Base-by-base conservation (phyloP, 2,113 vertebrate genomes). In the Ciconia stormi region DNA sequence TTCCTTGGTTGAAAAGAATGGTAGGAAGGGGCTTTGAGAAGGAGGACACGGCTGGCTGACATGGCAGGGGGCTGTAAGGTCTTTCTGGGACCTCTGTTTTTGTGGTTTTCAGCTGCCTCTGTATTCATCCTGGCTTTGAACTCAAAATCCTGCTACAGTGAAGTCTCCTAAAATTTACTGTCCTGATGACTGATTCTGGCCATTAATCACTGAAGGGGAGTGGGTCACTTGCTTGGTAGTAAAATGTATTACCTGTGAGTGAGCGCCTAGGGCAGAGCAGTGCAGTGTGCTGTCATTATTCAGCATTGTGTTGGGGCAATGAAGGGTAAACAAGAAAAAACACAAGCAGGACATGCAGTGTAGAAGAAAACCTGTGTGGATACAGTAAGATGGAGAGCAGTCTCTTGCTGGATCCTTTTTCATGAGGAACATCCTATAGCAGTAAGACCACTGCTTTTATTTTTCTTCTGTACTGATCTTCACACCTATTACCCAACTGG, bases 311-410 rank as follows among this genome's bases (percentile, higher is more conserved):
- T 30, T 27, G 50, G 42, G 18, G 32, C 36, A 56, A 26, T 22
- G 46, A 42, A 65, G 47, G 56, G 38, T 52, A 69, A 90, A 34
- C 15, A 34, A 67, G 11, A 8, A 42, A 44, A 58, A 20, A 4
- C 16, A 34, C 0, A 1, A 69, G 16, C 8, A 36, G n/a, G 46
- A 16, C 0, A 6, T 29, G 19, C 23, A 13, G 11, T 21, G 15
- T 32, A 30, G 32, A 27, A 65, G 46, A 36, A 42, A 69, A 71
- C 22, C n/a, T 21, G 5, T 9, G 53, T n/a, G 67, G 66, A 11
- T 42, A 46, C 26, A 36, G 34, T 3, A 27, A 44, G 53, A 34
- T 6, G 27, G 10, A 36, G 19, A 81, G 8, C 23, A 82, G 27
- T 16, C 21, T 46, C 9, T 66, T 55, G 32, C 22, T 74, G 80